phyloP scores from a whole-genome alignment of 2,113 vertebrate species.

The Siphamia tubifer region DNA sequence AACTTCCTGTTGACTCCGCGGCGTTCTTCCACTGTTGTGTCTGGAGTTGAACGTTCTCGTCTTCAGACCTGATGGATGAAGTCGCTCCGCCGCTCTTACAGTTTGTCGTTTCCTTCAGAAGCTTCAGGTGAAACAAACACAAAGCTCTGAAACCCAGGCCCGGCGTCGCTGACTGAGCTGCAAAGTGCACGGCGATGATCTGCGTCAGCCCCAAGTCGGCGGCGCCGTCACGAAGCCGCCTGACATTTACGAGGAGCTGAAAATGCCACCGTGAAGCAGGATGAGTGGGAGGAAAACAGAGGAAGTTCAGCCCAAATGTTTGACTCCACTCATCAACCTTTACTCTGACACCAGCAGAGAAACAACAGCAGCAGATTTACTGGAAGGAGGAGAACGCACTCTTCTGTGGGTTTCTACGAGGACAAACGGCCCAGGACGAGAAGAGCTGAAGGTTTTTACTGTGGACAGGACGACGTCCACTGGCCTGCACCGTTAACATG shows the following conservation, averaged over 20 bases:
- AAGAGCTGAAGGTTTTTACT: too few species aligned
- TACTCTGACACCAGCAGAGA: neutral
- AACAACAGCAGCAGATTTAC: too few species aligned
- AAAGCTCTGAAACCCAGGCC: neutral
- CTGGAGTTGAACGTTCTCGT: neutral
- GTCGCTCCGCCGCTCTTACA: neutral
- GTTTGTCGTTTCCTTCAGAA: neutral
- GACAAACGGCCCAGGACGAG: too few species aligned
- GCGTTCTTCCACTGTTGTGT: too few species aligned
- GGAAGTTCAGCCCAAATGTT: neutral
- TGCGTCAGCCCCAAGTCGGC: neutral
- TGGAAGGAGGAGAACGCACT: too few species aligned
- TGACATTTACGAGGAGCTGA: slow-evolving; percentile 26
- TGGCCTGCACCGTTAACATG: too few species aligned
- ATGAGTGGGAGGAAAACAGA: slow-evolving; percentile 5
- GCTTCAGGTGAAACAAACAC: neutral
- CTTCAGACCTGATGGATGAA: neutral
- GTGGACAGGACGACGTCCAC: too few species aligned
- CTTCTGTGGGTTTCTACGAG: too few species aligned
- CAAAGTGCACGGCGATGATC: slow-evolving; percentile 23
- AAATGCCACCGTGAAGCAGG: slow-evolving; percentile 14
- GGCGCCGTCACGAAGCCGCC: neutral
- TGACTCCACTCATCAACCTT: slow-evolving; percentile 10
- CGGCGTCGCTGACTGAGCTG: neutral
- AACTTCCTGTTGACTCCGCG: too few species aligned